Conservation (phyloP, 2,797 vertebrate species). For the Odontamblyopus rebecca region DNA sequence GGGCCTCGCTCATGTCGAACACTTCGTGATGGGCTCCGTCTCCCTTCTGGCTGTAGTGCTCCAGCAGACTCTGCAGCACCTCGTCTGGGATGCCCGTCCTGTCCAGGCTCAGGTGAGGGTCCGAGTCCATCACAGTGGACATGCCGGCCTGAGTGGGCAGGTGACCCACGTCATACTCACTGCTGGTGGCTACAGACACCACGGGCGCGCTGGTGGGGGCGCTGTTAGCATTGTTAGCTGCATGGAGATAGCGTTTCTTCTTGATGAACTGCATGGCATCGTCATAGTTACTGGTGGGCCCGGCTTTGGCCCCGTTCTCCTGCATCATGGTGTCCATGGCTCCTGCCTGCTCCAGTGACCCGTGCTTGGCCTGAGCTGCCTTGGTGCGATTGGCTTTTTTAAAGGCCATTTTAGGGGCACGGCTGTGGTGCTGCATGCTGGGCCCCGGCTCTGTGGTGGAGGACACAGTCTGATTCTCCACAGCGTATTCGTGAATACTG, state of each 20-base stretch:
- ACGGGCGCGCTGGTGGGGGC: conserved; percentile 68
- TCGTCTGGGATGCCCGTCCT: conserved; percentile 96
- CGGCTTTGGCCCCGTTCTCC: conserved; percentile 80
- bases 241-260: conserved; percentile 94
- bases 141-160: conserved; percentile 87
- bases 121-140: conserved; percentile 86
- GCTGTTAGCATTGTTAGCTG: conserved; percentile 84
- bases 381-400: conserved; percentile 93
- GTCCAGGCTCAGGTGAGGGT: conserved; percentile 85
- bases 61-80: conserved; percentile 95
- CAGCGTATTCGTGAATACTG: conserved; percentile 83
- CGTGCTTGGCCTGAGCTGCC: conserved; percentile 78
- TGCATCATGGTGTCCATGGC: conserved; percentile 85
- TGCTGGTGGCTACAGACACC: conserved; percentile 22
- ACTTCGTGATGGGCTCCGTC: conserved; percentile 87
- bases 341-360: conserved; percentile 74
- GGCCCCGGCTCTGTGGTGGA: conserved; percentile 82
- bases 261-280: conserved; percentile 99
- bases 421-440: conserved; percentile 82
- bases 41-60: conserved; percentile 92
- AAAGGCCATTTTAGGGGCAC: conserved; percentile 90
- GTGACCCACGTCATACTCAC: conserved; percentile 85
- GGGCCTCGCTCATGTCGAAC: conserved; percentile 87
- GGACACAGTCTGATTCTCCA: conserved; percentile 85
- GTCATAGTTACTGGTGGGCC: conserved; percentile 87